Conservation (phyloP, 2,113 vertebrate species). For the Neodontobutis hainanensis region DNA sequence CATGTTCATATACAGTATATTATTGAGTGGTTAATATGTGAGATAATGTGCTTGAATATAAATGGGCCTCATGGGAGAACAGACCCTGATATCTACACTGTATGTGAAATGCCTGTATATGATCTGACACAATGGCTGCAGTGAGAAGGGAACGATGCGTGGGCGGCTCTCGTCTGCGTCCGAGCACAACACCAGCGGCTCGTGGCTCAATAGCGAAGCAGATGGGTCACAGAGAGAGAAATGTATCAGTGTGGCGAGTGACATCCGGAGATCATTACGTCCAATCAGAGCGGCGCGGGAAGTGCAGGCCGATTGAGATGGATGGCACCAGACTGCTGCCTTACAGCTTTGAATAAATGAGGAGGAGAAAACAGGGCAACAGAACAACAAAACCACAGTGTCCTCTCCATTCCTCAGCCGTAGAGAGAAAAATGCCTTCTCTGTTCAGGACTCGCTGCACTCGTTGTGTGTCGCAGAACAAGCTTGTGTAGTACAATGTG, state of each 20-base stretch:
- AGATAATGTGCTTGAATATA: too few species aligned
- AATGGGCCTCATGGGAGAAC: background rate
- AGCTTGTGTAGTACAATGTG: too few species aligned
- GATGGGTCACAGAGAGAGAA: constrained; percentile 68
- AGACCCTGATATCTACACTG: background rate
- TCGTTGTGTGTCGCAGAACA: too few species aligned
- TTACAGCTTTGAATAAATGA: constrained; percentile 70
- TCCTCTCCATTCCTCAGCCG: constrained; percentile 55
- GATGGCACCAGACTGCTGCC: constrained; percentile 65
- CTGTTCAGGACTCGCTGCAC: too few species aligned
- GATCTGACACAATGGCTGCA: constrained; percentile 2
- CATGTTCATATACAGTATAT: too few species aligned
- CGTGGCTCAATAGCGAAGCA: constrained; percentile 51
- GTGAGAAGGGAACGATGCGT: constrained; percentile 47
- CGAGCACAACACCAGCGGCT: constrained; percentile 51
- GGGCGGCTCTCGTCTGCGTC: constrained; percentile 59
- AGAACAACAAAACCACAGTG: constrained; percentile 64
- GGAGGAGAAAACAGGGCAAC: constrained; percentile 57
- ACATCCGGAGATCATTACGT: constrained; percentile 75
- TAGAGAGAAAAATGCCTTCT: constrained; percentile 35
- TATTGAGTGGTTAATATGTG: too few species aligned
- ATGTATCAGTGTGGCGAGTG: constrained; percentile 61
- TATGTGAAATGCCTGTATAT: background rate
- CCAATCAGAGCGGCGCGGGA: constrained; percentile 72
- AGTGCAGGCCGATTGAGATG: constrained; percentile 69